Evolutionary conservation across 2,888 invertebrate species (phyloP), one percentile per base, ranked within the genome.

Genomic region (Scrobipalpa costella): DNA sequence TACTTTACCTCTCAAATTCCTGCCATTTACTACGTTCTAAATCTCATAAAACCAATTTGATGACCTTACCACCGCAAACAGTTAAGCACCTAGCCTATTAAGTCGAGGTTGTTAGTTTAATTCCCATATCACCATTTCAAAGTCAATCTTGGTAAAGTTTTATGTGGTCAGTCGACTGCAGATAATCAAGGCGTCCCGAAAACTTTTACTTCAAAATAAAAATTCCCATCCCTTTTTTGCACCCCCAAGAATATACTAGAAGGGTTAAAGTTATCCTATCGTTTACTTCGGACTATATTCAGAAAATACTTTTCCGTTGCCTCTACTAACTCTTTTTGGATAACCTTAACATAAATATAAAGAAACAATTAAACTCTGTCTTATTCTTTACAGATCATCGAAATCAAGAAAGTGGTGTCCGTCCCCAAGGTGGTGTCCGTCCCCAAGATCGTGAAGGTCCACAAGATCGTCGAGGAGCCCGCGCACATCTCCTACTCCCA

Each of bases 351-450:
- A n/a, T n/a, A n/a, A n/a, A n/a, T n/a, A n/a, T n/a, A n/a, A n/a
- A n/a, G n/a, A n/a, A n/a, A n/a, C n/a, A n/a, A 27, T 5, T 27
- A 27, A 27, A 27, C 27, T 5, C 27, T 27, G 27, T 27, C 2
- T 11, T 57, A 40, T 52, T 19, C 61, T 8, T 61, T 21, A 15
- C 74, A 77, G 77, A 69, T 77, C 52, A 75, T 84, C 17, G 69
- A 80, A 21, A 76, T 80, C 36, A 78, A 76, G 70, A 82, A 78
- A 68, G 50, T 83, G 19, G 79, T 83, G 47, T 77, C 83, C 0
- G 76, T 81, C 13, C 85, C 84, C 15, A 79, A 76, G 66, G 77
- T 83, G 64, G 79, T 81, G 58, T 77, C 83, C 3, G 79, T 79
- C 7, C 81, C 86, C 11, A 75, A 76, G 68, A 70, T 77, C 61